Evolutionary conservation across 2,797 vertebrate species (phyloP), one percentile per base, ranked within the genome.

Genomic region (Sebastolobus altivelis): DNA sequence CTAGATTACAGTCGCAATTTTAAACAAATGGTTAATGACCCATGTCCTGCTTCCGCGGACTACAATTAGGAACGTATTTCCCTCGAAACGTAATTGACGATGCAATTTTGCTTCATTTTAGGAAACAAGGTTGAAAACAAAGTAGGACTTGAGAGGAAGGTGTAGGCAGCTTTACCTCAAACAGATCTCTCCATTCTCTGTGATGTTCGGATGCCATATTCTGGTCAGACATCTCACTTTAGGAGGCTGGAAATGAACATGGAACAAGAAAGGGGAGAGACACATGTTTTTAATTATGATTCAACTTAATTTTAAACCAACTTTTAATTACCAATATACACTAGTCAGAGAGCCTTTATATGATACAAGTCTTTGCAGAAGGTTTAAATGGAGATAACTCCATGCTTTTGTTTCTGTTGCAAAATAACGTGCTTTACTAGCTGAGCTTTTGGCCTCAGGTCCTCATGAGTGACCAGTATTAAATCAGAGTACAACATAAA

Each of bases 191-290:
- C 99, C 99, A 0, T 96, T 98, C 93, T 99, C 99, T 9, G 99
- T 97, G 87, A 99, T 99, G 94, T 99, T 99, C 0, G 99, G 99
- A 90, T 99, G 99, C 99, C 99, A 99, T 96, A 99, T 98, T 96
- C 96, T 97, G 70, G 99, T 99, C 95, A 97, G 95, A 94, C 98
- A 99, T 91, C 97, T 97, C 84, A 99, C 99, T 95, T 97, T 99
- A 74, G 99, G 99, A 96, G 99, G 99, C 99, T 99, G 73, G 3
- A 78, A n/a, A 68, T 49, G 0, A 52, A 60, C 1, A 77, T 6
- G 56, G 18, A 83, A 13, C 20, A 59, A 75, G 37, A 68, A 49
- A 60, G 6, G 4, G n/a, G 6, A 72, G 10, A 65, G 7, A 37
- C 6, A 40, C 25, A 25, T 52, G 7, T 31, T n/a, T 16, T 65